Evolutionary conservation across 2,113 vertebrate genomes (phyloP).

Genomic region (cat (Felis catus)): F.catus_Fca126_mat1.0 CM031411.1:40828501-40829000

Average conservation of each 20-base stretch:
- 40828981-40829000: background rate
- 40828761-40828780: conserved; percentile 13
- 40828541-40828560: background rate
- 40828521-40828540: background rate
- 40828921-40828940: background rate
- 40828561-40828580: background rate
- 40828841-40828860: background rate
- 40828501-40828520: background rate
- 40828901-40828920: background rate
- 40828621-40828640: background rate
- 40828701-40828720: background rate
- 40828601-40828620: background rate
- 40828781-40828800: background rate
- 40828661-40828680: background rate
- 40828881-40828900: conserved; percentile 1
- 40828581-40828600: background rate
- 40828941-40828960: background rate
- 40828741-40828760: background rate
- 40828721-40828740: conserved; percentile 31
- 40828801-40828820: background rate
- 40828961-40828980: background rate
- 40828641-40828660: background rate
- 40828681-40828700: background rate
- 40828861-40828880: background rate
- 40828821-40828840: conserved; percentile 35